Evolutionary conservation across 2,113 vertebrate genomes (phyloP), one percentile per base, ranked within the genome.

Genomic region (Jaculus jaculus): DNA sequence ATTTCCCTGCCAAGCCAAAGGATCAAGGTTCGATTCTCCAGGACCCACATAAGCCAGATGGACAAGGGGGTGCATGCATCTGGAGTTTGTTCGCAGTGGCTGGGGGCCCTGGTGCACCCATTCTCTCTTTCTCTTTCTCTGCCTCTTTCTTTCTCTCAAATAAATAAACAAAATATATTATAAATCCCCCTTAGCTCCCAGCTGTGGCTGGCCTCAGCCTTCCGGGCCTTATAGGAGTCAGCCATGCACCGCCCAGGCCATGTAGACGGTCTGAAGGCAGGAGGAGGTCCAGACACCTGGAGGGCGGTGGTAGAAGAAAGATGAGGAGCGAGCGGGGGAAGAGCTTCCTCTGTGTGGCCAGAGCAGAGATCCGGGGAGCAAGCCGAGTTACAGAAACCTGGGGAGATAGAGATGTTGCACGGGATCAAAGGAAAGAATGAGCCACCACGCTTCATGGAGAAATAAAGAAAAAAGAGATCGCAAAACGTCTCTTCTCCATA

Each of bases 301-400:
- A 24, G 24, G 68, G n/a, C 74, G 37, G 17, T 24, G 32, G 42
- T 42, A 7, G 65, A 28, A 17, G 60, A 28, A 51, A 30, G 58
- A 12, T 39, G 54, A 30, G 11, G 26, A 74, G 75, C n/a, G 13
- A 42, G 13, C 2, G 4, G 61, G 39, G 30, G 18, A 60, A 20
- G 72, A 32, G 58, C n/a, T 84, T 87, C 37, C 13, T 8, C 23
- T 37, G 83, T 0, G 1, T 61, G 26, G 42, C 15, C 34, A 24
- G 81, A 86, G 65, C 77, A 47, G 58, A 34, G 75, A 11, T 8
- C 6, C 16, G 1, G 30, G 65, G 30, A 63, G 7, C 0, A 4
- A 69, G 32, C 8, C 0, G 10, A n/a, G 51, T 23, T 23, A 8
- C 0, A 7, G 74, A 24, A 65, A 9, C 12, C n/a, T 39, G 69